Evolutionary conservation across 2,888 invertebrate genomes (phyloP).

Genomic region (Cryptocephalus moraei): DNA sequence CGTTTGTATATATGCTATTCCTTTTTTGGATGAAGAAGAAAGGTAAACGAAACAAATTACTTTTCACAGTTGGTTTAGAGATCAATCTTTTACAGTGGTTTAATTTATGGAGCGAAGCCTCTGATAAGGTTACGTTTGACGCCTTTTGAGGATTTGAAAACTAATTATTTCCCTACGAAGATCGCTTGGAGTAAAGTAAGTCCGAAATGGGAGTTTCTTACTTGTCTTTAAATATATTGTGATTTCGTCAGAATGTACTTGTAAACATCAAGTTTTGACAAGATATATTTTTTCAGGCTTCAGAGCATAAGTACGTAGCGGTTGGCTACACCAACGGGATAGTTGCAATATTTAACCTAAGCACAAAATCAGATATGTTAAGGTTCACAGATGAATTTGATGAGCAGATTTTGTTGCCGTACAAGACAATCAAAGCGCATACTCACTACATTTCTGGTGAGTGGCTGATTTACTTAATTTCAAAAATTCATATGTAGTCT

Average conservation of each 20-base stretch:
- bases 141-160: too few relatives aligned
- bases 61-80: background rate
- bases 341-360: conserved; percentile 53
- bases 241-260: too few relatives aligned
- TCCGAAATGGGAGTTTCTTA: background rate
- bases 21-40: conserved; percentile 38
- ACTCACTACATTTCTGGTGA: conserved; percentile 48
- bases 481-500: background rate
- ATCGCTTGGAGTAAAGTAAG: conserved; percentile 42
- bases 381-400: conserved; percentile 31
- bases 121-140: conserved; percentile 35
- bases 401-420: conserved; percentile 45
- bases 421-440: conserved; percentile 49
- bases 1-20: conserved; percentile 53
- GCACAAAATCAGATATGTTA: conserved; percentile 40
- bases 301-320: conserved; percentile 45
- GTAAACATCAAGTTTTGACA: background rate
- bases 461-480: conserved; percentile 5
- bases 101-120: conserved; percentile 40
- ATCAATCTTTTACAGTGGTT: conserved; percentile 31
- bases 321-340: conserved; percentile 61
- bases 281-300: conserved; percentile 36
- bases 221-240: too few relatives aligned
- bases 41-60: conserved; percentile 15
- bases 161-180: conserved; percentile 39